A percentile compares a stretch with the other conserved stretches of the same genome.
These are phyloP conservation scores for Gasterosteus nipponicus DNA, from an alignment of 2,113 vertebrate species.

Conservation along the genomic window DNA sequence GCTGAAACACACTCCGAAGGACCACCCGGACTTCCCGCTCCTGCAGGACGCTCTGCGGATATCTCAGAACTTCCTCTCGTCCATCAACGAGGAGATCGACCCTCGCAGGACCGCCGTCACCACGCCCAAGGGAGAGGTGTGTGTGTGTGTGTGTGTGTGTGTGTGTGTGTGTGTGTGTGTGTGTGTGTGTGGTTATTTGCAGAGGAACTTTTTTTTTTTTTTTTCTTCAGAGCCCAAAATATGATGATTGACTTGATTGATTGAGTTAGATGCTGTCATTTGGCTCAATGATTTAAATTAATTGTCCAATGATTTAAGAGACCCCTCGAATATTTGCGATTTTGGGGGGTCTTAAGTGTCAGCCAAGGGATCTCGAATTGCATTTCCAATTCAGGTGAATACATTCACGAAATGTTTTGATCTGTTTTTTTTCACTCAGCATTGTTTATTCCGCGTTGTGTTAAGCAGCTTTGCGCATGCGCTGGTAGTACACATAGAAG, in stretches of 20 bases:
- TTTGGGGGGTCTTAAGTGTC: no score
- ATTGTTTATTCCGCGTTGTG: neutral
- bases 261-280: constrained; percentile 2
- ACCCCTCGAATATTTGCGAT: no score
- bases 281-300: neutral
- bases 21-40: constrained; percentile 96
- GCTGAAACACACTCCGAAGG: constrained; percentile 95
- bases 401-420: neutral
- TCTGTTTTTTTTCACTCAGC: neutral
- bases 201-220: neutral
- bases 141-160: constrained; percentile 27
- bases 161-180: neutral
- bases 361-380: no score
- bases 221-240: neutral
- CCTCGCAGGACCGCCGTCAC: constrained; percentile 94
- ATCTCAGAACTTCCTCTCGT: constrained; percentile 98
- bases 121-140: constrained; percentile 97
- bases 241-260: constrained; percentile 9
- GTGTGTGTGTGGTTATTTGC: neutral
- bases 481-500: neutral
- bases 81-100: constrained; percentile 98
- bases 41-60: constrained; percentile 96
- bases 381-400: neutral
- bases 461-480: neutral
- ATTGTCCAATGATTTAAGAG: no score